These are phyloP conservation scores for Onthophagus taurus DNA, from an alignment of 1,140 invertebrate genomes.

Conservation along the genomic window DNA sequence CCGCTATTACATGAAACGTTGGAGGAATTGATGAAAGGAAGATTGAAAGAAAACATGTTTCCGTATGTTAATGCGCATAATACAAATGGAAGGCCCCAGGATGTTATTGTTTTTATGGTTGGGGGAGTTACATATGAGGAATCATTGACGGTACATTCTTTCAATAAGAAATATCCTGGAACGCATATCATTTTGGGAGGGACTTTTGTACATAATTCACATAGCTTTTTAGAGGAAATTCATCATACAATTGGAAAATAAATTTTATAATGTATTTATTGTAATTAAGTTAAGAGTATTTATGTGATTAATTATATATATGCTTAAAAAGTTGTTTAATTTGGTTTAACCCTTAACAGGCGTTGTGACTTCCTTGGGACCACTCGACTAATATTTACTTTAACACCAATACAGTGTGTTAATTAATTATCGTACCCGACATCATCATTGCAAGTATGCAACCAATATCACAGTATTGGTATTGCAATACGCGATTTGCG, in stretches of 20 bases:
- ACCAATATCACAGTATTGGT: too few relatives aligned
- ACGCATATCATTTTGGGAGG: conserved; percentile 81
- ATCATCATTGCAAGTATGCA: too few relatives aligned
- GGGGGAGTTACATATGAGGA: conserved; percentile 98
- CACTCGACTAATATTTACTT: too few relatives aligned
- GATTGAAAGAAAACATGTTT: conserved; percentile 70
- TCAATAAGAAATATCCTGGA: conserved; percentile 68
- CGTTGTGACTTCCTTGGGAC: too few relatives aligned
- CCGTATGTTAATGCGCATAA: conserved; percentile 63
- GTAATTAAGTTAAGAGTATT: too few relatives aligned
- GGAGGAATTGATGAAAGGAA: conserved; percentile 83
- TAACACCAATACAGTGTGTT: too few relatives aligned
- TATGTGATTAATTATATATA: too few relatives aligned
- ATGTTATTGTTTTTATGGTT: conserved; percentile 90
- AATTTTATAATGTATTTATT: too few relatives aligned
- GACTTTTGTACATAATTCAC: conserved; percentile 84
- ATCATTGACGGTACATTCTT: conserved; percentile 69
- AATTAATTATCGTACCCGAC: too few relatives aligned
- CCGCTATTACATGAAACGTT: conserved; percentile 77
- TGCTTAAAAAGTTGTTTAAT: too few relatives aligned
- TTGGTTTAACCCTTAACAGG: too few relatives aligned
- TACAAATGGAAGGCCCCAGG: conserved; percentile 57
- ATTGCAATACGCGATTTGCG: too few relatives aligned
- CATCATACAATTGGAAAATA: conserved; percentile 36
- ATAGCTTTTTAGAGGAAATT: conserved; percentile 69